Percentiles rank a stretch among this genome's conserved stretches.
Evolutionary conservation across 2,888 invertebrate genomes (phyloP).

Genomic region (Lithodes maja): DNA sequence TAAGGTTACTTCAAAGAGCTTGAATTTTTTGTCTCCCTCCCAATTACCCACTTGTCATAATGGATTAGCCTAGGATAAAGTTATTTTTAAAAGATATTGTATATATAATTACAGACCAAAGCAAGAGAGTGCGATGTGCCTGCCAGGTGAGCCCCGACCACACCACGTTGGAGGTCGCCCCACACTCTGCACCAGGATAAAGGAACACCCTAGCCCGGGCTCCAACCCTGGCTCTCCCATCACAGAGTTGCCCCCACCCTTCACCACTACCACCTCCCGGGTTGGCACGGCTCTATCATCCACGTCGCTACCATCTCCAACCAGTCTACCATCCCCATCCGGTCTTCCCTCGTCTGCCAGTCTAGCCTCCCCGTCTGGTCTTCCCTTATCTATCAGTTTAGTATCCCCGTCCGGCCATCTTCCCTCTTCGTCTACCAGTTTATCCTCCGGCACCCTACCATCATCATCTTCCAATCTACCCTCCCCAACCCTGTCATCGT

Average conservation of each 20-base stretch:
- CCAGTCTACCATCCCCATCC: not conserved
- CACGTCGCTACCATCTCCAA: not conserved
- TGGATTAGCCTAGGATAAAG: too few species aligned
- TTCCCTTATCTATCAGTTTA: not conserved
- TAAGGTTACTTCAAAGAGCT: too few species aligned
- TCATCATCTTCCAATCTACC: not conserved
- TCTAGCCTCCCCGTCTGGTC: not conserved
- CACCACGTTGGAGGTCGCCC: slow-evolving; percentile 11
- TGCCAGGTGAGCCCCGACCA: not conserved
- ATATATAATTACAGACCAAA: slow-evolving; percentile 44
- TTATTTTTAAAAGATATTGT: not conserved
- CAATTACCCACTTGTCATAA: too few species aligned
- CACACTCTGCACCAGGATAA: slow-evolving; percentile 63
- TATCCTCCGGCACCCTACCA: not conserved
- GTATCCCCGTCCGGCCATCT: not conserved
- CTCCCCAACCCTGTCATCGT: not conserved
- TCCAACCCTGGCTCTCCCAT: slow-evolving; percentile 67
- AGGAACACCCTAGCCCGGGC: slow-evolving; percentile 69
- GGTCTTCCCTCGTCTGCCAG: not conserved
- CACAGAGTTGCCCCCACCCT: slow-evolving; percentile 61
- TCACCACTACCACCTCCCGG: slow-evolving; percentile 72
- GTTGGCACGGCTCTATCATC: not conserved
- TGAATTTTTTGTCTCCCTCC: too few species aligned
- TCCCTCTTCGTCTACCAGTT: not conserved
- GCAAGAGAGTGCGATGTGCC: slow-evolving; percentile 34